Evolutionary conservation across 2,113 vertebrate species (phyloP).

Genomic region (Hippocampus comes): DNA sequence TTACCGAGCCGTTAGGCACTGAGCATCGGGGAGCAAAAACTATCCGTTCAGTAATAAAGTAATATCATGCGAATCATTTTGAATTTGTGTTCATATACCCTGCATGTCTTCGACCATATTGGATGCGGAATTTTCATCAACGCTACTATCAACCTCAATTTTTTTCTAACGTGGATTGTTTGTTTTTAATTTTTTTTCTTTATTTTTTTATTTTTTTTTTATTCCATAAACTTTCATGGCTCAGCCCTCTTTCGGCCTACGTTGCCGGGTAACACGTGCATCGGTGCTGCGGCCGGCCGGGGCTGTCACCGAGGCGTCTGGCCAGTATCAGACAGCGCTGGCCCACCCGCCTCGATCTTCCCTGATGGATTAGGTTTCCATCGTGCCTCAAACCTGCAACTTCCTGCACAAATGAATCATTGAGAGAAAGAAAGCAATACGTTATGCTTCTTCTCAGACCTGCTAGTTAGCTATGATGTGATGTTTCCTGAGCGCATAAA

Average conservation of each 20-base stretch:
- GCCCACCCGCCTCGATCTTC: slow-evolving; percentile 64
- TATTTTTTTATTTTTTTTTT: neutral
- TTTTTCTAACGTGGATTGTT: neutral
- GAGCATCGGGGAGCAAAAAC: no score
- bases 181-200: neutral
- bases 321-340: slow-evolving; percentile 46
- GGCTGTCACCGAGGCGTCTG: slow-evolving; percentile 59
- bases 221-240: neutral
- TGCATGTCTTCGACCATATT: neutral
- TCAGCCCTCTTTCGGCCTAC: slow-evolving; percentile 13
- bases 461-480: slow-evolving; percentile 39
- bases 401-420: slow-evolving; percentile 58
- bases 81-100: neutral
- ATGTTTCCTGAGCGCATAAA: slow-evolving; percentile 41
- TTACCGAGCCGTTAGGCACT: slow-evolving; percentile 32
- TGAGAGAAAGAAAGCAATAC: slow-evolving; percentile 39
- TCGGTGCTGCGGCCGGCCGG: slow-evolving; percentile 47
- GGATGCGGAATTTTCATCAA: neutral
- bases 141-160: neutral
- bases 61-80: neutral
- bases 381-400: slow-evolving; percentile 51
- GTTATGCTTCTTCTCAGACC: slow-evolving; percentile 43
- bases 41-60: neutral
- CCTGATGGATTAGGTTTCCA: slow-evolving; percentile 65
- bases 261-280: slow-evolving; percentile 30